phyloP scores from a whole-genome alignment of 2,113 vertebrate species.

The Gambusia affinis region DNA sequence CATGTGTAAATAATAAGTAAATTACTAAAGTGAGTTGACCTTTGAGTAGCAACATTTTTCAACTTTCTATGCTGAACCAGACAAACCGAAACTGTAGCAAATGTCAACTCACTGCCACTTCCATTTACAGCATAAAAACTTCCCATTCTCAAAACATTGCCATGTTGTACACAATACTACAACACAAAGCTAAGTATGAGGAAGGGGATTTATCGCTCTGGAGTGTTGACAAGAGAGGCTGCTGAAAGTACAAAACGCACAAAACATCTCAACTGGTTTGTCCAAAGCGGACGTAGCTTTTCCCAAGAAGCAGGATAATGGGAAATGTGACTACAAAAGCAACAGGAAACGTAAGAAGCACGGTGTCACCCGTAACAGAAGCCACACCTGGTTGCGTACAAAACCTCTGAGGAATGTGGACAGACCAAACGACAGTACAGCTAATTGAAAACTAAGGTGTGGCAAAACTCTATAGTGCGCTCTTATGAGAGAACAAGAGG shows the following conservation, averaged over 20 bases:
- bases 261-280: conserved; percentile 18
- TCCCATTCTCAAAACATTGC: conserved; percentile 1
- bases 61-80: background rate
- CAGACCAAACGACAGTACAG: conserved; percentile 9
- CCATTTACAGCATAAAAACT: background rate
- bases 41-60: background rate
- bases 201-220: background rate
- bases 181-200: background rate
- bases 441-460: background rate
- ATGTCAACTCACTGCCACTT: background rate
- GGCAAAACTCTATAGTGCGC: background rate
- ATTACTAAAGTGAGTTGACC: background rate
- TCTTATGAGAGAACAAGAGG: background rate
- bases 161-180: background rate
- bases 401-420: conserved; percentile 54
- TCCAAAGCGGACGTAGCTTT: conserved; percentile 22
- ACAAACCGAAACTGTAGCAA: background rate
- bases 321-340: conserved; percentile 23
- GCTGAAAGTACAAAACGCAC: background rate
- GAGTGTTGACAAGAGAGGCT: conserved; percentile 10
- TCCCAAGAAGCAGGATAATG: conserved; percentile 5
- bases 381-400: conserved; percentile 40
- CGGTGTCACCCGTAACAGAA: conserved; percentile 19
- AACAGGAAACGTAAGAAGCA: conserved; percentile 4
- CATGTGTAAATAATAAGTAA: background rate